Evolutionary conservation across 1,140 invertebrate species (phyloP), one percentile per base, ranked within the genome.

Genomic region (Mizuhopecten yessoensis): DNA sequence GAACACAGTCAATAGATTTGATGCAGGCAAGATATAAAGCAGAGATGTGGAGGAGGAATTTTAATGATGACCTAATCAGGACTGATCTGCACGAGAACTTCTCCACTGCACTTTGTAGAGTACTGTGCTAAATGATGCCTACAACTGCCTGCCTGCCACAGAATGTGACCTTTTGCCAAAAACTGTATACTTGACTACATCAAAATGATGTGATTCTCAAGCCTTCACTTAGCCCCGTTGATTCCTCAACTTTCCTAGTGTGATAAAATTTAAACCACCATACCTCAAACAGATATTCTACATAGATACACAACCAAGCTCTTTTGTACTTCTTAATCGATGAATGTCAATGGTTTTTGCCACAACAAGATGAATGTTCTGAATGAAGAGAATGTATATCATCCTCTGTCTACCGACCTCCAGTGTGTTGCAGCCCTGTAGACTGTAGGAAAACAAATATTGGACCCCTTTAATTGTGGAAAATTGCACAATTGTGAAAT

Each of bases 21-120:
- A 75, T 75, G 57, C 57, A 75, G 57, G 57, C 57, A 75, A 75
- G 57, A 75, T 75, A 75, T 75, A 75, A 75, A 75, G 29, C 57
- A 75, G 57, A 75, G 57, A 75, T 75, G 57, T 29, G 1, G 57
- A 75, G 57, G 11, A 75, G 57, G 57, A 29, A 75, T 75, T 75
- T 75, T 75, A 75, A 75, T 75, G 57, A 75, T 7, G 57, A 29
- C 57, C 17, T 75, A 75, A 75, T 75, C 57, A 75, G 11, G 57
- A 75, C 57, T 75, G 57, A 75, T 75, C 57, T 75, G 57, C 57
- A 75, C 57, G 57, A 75, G n/a, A 75, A 5, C 57, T 45, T 45
- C 42, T 45, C 42, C n/a, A 13, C 57, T 75, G 57, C 57, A 75
- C 57, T 75, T 75, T 75, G 57, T 75, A 75, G 23, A 75, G 57